phyloP scores from a whole-genome alignment of 1,140 invertebrate species.

The Tetramorium parvispinum region DNA sequence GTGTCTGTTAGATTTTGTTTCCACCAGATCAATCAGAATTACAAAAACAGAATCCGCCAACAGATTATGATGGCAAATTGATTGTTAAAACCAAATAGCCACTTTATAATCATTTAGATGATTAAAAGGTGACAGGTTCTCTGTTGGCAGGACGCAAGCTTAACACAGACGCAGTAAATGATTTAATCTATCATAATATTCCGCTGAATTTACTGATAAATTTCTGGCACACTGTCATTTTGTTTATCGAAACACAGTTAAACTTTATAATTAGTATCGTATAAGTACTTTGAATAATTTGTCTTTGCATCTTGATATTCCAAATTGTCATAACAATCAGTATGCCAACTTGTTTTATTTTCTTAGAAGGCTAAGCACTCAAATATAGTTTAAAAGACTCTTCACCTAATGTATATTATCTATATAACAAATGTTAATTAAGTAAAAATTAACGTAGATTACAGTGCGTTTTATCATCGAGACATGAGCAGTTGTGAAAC shows the following conservation, averaged over 20 bases:
- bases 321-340: too few relatives aligned
- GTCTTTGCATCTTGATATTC: neutral
- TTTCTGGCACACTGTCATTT: neutral
- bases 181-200: too few relatives aligned
- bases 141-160: too few relatives aligned
- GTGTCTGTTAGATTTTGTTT: neutral
- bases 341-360: neutral
- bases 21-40: neutral
- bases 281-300: neutral
- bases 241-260: neutral
- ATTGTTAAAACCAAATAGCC: neutral
- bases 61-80: neutral
- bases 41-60: neutral
- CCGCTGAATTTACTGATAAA: neutral
- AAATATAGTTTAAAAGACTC: neutral
- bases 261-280: neutral
- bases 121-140: neutral
- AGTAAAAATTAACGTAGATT: neutral
- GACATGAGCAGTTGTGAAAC: slow-evolving; percentile 74
- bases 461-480: slow-evolving; percentile 31
- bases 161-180: too few relatives aligned
- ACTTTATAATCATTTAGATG: neutral
- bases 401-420: neutral
- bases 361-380: neutral
- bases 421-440: neutral